Percentiles rank a stretch among this genome's conserved stretches.
Evolutionary conservation across 2,797 vertebrate species (phyloP).

Genomic region (Selene dorsalis): DNA sequence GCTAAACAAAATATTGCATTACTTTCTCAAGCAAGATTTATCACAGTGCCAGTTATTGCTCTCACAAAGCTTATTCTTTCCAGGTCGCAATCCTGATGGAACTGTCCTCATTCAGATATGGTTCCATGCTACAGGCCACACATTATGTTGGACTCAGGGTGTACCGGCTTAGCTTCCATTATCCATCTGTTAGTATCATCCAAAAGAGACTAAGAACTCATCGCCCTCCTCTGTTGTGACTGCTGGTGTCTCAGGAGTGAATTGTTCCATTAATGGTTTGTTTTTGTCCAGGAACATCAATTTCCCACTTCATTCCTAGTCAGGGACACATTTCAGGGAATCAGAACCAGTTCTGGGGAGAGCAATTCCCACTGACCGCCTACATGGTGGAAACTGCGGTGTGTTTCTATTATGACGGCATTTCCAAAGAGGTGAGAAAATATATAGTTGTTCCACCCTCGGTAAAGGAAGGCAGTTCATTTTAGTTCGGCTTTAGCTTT

Average conservation of each 20-base stretch:
- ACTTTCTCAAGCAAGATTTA: not conserved
- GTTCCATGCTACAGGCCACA: slow-evolving; percentile 16
- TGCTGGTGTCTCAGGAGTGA: slow-evolving; percentile 36
- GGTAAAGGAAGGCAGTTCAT: slow-evolving; percentile 1
- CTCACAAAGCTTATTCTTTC: slow-evolving; percentile 2
- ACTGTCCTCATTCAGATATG: not conserved
- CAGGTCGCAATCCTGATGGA: not conserved
- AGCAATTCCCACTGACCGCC: slow-evolving; percentile 25
- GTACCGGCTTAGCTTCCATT: not conserved
- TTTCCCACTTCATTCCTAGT: slow-evolving; percentile 46
- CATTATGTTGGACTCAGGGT: slow-evolving; percentile 4
- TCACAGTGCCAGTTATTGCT: not conserved
- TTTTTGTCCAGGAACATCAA: slow-evolving; percentile 55
- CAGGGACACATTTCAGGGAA: slow-evolving; percentile 45
- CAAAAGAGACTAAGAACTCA: slow-evolving; percentile 35
- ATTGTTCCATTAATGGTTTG: slow-evolving; percentile 46
- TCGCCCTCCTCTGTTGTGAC: slow-evolving; percentile 2
- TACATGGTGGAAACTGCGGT: not conserved
- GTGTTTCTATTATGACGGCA: slow-evolving; percentile 7
- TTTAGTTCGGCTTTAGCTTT: not conserved
- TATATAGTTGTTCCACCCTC: not conserved
- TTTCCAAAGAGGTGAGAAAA: not conserved
- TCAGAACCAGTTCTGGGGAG: slow-evolving; percentile 31
- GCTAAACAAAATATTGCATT: not conserved
- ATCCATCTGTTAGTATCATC: slow-evolving; percentile 14